phyloP scores from a whole-genome alignment of 2,797 vertebrate genomes.

The Argentina silus region DNA sequence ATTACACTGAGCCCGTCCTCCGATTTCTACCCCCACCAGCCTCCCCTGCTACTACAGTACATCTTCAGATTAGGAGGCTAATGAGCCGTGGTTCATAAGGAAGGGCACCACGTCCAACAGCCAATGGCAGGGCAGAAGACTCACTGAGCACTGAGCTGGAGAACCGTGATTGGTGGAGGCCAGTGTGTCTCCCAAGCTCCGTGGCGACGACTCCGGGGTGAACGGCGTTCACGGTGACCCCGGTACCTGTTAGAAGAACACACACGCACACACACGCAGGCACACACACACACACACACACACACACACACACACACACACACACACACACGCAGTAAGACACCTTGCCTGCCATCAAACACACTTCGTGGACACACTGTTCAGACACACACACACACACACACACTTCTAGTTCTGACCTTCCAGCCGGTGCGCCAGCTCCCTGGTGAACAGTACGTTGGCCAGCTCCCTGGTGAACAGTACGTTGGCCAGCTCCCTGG shows the following conservation, averaged over 20 bases:
- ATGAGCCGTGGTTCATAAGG: not conserved
- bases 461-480: constrained; percentile 92
- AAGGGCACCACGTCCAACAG: not conserved
- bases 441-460: constrained; percentile 84
- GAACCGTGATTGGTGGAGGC: constrained; percentile 82
- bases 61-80: too few relatives aligned
- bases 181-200: constrained; percentile 84
- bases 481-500: constrained; percentile 87
- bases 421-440: constrained; percentile 82
- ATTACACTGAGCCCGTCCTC: too few relatives aligned
- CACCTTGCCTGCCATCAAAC: constrained; percentile 21
- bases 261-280: not conserved
- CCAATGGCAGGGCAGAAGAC: constrained; percentile 45
- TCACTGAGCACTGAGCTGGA: constrained; percentile 80
- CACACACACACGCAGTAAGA: constrained; percentile 36
- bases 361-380: constrained; percentile 59
- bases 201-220: constrained; percentile 87
- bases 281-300: constrained; percentile 36
- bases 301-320: constrained; percentile 31
- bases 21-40: too few relatives aligned
- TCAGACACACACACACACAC: constrained; percentile 51
- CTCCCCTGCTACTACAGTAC: too few relatives aligned
- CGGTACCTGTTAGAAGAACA: constrained; percentile 70
- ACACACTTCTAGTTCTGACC: constrained; percentile 60
- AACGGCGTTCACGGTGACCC: constrained; percentile 82